Evolutionary conservation across 1,140 invertebrate species (phyloP).

Genomic region (Macrotrachela quadricornifera): DNA sequence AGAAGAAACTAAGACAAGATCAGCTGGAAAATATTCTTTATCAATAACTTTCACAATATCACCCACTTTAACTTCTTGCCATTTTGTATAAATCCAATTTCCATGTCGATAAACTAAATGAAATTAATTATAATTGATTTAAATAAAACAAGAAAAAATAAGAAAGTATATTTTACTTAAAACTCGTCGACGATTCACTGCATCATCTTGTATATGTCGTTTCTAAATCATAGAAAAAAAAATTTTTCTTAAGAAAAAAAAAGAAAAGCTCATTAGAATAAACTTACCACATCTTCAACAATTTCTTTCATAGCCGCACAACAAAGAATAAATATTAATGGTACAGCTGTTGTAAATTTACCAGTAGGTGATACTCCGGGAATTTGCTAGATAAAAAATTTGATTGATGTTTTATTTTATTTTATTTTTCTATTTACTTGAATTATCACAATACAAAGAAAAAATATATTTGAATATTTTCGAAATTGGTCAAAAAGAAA

Average conservation of each 20-base stretch:
- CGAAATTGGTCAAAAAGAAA: conserved; percentile 91
- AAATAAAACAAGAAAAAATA: too few relatives aligned
- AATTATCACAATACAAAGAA: conserved; percentile 74
- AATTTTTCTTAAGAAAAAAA: conserved; percentile 9
- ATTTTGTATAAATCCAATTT: conserved; percentile 32
- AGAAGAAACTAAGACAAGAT: conserved; percentile 71
- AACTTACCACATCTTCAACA: conserved; percentile 69
- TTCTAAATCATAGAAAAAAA: conserved; percentile 47
- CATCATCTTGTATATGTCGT: conserved; percentile 67
- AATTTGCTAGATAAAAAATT: conserved; percentile 50
- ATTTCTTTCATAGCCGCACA: conserved; percentile 87
- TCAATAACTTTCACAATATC: conserved; percentile 85
- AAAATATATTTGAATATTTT: conserved; percentile 86
- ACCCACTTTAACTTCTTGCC: conserved; percentile 64
- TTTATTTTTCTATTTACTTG: conserved; percentile 37
- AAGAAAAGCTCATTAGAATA: neutral
- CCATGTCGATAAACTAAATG: conserved; percentile 2
- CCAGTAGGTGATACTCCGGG: conserved; percentile 88
- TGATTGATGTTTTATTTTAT: neutral
- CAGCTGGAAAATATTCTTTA: conserved; percentile 89
- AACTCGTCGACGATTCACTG: neutral
- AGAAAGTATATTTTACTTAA: neutral
- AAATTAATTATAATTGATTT: neutral
- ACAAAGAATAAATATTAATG: conserved; percentile 70
- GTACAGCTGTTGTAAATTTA: conserved; percentile 74